phyloP scores from a whole-genome alignment of 2,113 vertebrate genomes.

The Prunella fulvescens region DNA sequence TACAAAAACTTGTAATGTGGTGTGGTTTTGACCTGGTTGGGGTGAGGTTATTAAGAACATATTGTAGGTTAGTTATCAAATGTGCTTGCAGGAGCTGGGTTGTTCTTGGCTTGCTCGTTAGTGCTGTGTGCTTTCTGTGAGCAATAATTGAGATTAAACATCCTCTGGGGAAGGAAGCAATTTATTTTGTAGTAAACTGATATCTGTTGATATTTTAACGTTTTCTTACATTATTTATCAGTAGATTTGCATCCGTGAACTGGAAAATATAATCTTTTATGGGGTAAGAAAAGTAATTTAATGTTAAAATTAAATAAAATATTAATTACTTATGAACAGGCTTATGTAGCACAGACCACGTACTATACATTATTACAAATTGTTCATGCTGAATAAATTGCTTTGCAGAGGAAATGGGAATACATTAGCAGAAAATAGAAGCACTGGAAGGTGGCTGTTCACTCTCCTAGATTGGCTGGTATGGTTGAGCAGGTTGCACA shows the following conservation, averaged over 20 bases:
- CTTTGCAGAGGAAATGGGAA: neutral
- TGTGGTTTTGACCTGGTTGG: neutral
- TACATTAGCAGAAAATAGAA: neutral
- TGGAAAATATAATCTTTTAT: slow-evolving; percentile 50
- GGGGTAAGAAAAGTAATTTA: slow-evolving; percentile 21
- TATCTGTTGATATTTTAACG: slow-evolving; percentile 36
- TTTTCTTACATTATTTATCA: slow-evolving; percentile 47
- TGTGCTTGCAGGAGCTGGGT: neutral
- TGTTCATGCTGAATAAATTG: slow-evolving; percentile 33
- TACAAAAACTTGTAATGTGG: neutral
- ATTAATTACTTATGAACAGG: slow-evolving; percentile 33
- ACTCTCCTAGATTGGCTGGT: neutral
- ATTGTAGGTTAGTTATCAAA: neutral
- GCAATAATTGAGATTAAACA: slow-evolving; percentile 40
- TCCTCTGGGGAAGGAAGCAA: slow-evolving; percentile 32
- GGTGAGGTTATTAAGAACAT: neutral
- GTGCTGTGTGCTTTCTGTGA: neutral
- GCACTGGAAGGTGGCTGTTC: neutral
- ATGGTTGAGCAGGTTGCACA: neutral
- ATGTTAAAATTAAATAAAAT: slow-evolving; percentile 50
- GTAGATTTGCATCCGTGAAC: slow-evolving; percentile 47
- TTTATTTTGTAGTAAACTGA: slow-evolving; percentile 55
- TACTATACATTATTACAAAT: neutral
- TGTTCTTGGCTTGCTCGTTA: slow-evolving; percentile 7
- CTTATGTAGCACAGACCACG: neutral